phyloP scores from a whole-genome alignment of 2,113 vertebrate genomes.

The Hippocampus comes region DNA sequence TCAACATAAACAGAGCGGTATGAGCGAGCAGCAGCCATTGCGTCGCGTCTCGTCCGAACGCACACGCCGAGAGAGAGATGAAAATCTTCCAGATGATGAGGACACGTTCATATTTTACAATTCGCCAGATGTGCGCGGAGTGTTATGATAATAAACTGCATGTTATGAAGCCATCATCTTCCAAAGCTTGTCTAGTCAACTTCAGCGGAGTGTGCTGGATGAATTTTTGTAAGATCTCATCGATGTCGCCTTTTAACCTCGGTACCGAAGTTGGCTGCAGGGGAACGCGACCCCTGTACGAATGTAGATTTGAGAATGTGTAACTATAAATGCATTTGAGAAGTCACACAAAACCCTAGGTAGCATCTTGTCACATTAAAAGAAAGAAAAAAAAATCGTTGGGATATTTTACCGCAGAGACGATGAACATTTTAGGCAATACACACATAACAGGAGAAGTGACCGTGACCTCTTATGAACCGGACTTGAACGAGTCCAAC shows the following conservation, averaged over 20 bases:
- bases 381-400: background rate
- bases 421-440: background rate
- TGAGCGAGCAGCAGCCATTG: conserved; percentile 27
- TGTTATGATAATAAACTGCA: conserved; percentile 50
- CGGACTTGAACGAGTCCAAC: conserved; percentile 29
- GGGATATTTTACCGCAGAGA: background rate
- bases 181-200: conserved; percentile 22
- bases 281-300: background rate
- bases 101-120: conserved; percentile 49
- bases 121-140: conserved; percentile 53
- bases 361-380: background rate
- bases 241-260: background rate
- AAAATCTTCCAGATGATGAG: conserved; percentile 51
- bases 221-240: conserved; percentile 19
- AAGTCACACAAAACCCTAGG: background rate
- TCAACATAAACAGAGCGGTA: conserved; percentile 44
- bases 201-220: conserved; percentile 19
- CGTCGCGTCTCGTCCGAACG: conserved; percentile 37
- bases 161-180: conserved; percentile 44
- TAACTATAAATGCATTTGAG: background rate
- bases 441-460: background rate
- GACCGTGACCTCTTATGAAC: conserved; percentile 56
- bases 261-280: background rate
- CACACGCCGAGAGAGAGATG: conserved; percentile 53
- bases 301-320: background rate